Evolutionary conservation across 2,797 vertebrate genomes (phyloP), one percentile per base, ranked within the genome.

Genomic region (Pangasius djambal): DNA sequence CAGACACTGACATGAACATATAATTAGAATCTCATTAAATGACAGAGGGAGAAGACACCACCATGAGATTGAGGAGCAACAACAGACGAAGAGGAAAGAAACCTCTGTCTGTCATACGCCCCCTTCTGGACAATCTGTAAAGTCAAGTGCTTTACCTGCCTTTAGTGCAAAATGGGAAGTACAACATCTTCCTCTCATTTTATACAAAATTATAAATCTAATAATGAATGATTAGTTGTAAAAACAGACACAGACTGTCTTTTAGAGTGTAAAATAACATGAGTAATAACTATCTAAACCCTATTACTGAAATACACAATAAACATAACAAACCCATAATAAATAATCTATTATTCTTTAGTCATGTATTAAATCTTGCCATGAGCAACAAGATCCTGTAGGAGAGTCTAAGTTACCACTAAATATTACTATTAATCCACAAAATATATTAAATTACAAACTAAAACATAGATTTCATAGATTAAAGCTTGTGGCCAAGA

Each of bases 31-130:
- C 4, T 79, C 4, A 57, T 72, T n/a, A 86, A 57, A 59, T 28
- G 72, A 22, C 85, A 77, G 34, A 37, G 0, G 50, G 84, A 90
- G 90, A 86, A 77, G 85, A 84, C 40, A 50, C 78, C 63, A 67
- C 70, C 50, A 87, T 79, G 85, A 18, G 72, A 12, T 34, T 83
- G 59, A 44, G 37, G 12, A 48, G 57, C 81, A 63, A n/a, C 25
- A 63, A 37, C 25, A 83, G 48, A 59, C 6, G n/a, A 63, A 63
- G 25, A 16, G 12, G 2, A 48, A 63, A 83, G 13, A 63, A 59
- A 59, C 3, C n/a, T 18, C n/a, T 16, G 31, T 28, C 52, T 81
- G 52, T 22, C 22, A 61, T 61, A n/a, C 15, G 25, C 81, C 81
- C 22, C 57, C 81, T 83, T 61, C 34, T 83, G 81, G 22, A n/a